These are phyloP conservation scores for Coelopa frigida DNA, from an alignment of 1,140 invertebrate species.

Conservation along the genomic window DNA sequence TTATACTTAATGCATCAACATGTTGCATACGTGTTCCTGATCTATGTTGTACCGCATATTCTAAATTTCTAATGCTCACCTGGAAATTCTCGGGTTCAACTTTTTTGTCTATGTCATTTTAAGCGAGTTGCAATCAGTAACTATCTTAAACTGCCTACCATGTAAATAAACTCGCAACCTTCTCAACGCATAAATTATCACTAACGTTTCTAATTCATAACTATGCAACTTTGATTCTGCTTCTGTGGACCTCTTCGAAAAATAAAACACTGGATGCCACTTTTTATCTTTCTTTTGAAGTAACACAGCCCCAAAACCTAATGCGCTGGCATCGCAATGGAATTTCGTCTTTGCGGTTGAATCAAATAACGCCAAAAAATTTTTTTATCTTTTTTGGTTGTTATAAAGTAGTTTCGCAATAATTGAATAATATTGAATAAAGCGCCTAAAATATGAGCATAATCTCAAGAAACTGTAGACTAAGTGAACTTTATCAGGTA, in stretches of 20 bases:
- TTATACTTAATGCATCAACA: constrained; percentile 23
- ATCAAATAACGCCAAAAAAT: constrained; percentile 12
- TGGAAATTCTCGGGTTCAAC: constrained; percentile 30
- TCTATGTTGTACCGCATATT: background rate
- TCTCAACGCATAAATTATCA: no score
- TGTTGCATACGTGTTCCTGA: constrained; percentile 28
- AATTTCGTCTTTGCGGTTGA: constrained; percentile 10
- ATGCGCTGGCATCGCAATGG: constrained; percentile 13
- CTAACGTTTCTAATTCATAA: no score
- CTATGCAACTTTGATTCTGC: constrained; percentile 23
- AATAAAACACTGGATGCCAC: no score
- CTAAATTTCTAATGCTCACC: constrained; percentile 24
- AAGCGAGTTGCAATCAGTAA: constrained; percentile 38
- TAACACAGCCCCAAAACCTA: constrained; percentile 11
- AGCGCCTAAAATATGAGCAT: no score
- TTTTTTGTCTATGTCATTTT: constrained; percentile 37
- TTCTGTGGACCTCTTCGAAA: no score
- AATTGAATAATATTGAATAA: constrained; percentile 19
- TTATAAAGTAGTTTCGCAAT: constrained; percentile 21
- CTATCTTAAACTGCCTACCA: constrained; percentile 45
- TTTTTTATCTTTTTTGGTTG: constrained; percentile 12
- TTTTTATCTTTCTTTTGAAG: no score
- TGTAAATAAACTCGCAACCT: constrained; percentile 48
- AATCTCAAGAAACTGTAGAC: constrained; percentile 22
- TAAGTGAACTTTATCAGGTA: constrained; percentile 10